Conservation (phyloP, 2,797 vertebrate genomes). For the Corythornis leucogaster region DNA sequence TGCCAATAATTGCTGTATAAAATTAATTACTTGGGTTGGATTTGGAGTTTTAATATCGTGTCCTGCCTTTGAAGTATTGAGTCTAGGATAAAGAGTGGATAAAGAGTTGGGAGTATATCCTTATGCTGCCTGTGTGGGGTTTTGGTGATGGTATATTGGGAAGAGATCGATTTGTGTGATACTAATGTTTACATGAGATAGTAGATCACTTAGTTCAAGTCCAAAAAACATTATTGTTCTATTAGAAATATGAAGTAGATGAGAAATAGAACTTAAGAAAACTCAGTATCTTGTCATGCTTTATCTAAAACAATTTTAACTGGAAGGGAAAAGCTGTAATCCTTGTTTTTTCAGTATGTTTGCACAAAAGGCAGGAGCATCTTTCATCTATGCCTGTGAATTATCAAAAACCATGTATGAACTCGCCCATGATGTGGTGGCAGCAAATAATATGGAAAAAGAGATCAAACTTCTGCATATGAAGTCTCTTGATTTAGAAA, state of each 20-base stretch:
- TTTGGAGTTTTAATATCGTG: not conserved
- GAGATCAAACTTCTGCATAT: slow-evolving; percentile 90
- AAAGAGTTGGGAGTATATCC: not conserved
- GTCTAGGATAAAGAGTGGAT: not conserved
- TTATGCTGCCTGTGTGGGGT: not conserved
- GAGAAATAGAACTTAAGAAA: not conserved
- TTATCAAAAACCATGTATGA: slow-evolving; percentile 98
- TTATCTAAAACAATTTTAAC: not conserved
- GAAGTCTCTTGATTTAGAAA: slow-evolving; percentile 94
- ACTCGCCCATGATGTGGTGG: slow-evolving; percentile 89
- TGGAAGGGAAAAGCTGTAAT: not conserved
- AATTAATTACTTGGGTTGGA: not conserved
- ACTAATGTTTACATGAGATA: not conserved
- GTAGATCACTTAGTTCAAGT: not conserved
- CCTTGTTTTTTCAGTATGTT: slow-evolving; percentile 87
- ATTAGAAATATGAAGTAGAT: not conserved
- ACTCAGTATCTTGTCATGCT: not conserved
- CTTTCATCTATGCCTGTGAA: slow-evolving; percentile 91
- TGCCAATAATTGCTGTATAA: not conserved
- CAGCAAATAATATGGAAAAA: slow-evolving; percentile 89
- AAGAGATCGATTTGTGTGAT: not conserved
- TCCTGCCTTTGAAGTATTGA: not conserved
- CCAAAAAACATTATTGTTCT: too few relatives aligned
- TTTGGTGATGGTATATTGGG: not conserved
- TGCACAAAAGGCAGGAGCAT: slow-evolving; percentile 91